These are phyloP conservation scores for Catalaphyllia jardinei DNA, from an alignment of 64 coral and sea anemone genomes.

Conservation along the genomic window DNA sequence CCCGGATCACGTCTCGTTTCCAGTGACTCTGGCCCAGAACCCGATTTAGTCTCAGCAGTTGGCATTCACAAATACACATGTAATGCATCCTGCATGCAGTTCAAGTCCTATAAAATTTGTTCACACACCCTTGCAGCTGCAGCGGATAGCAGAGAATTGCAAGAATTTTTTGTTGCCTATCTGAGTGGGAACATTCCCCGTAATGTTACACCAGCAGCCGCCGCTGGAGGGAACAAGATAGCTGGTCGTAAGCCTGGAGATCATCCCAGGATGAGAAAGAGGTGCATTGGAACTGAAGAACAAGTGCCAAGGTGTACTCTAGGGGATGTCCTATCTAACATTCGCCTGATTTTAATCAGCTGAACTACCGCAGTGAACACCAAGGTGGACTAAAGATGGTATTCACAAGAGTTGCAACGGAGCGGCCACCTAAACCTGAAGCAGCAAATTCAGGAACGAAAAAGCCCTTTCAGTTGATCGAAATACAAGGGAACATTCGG, in stretches of 20 bases:
- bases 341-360: constrained; percentile 18
- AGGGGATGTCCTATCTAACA: constrained; percentile 38
- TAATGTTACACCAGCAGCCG: neutral
- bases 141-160: constrained; percentile 50
- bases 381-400: constrained; percentile 58
- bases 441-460: neutral
- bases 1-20: constrained; percentile 35
- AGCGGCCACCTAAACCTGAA: constrained; percentile 18
- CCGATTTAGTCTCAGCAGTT: neutral
- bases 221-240: constrained; percentile 42
- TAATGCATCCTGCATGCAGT: constrained; percentile 44
- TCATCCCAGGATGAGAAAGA: constrained; percentile 35
- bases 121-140: constrained; percentile 49
- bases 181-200: neutral
- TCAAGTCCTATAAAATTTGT: constrained; percentile 30
- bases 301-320: constrained; percentile 16
- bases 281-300: neutral
- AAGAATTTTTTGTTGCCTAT: constrained; percentile 22
- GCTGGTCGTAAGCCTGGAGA: constrained; percentile 41
- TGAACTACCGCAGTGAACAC: constrained; percentile 46
- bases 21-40: constrained; percentile 25
- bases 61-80: constrained; percentile 31
- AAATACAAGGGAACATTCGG: constrained; percentile 53
- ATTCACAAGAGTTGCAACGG: neutral
- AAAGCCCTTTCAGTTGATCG: constrained; percentile 37